Conservation (phyloP, 2,888 invertebrate species). For the Pseudanteris insignis region DNA sequence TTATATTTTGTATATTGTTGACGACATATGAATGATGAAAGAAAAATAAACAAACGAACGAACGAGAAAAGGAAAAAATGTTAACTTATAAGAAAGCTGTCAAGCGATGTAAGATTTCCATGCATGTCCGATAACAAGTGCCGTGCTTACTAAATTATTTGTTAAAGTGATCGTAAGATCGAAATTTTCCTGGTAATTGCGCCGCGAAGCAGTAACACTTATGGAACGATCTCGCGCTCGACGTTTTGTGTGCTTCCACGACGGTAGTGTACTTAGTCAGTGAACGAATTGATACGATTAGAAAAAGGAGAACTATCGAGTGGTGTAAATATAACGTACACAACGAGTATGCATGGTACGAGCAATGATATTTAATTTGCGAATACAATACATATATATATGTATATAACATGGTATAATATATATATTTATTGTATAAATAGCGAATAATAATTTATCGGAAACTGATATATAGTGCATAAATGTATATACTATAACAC, state of each 20-base stretch:
- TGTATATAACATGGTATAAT: conserved; percentile 12
- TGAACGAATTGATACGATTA: no score
- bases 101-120: no score
- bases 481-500: conserved; percentile 25
- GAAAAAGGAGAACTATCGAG: conserved; percentile 24
- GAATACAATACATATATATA: conserved; percentile 30
- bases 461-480: conserved; percentile 21
- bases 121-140: not conserved
- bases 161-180: no score
- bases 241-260: conserved; percentile 44
- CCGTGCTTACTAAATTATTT: no score
- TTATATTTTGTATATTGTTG: no score
- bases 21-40: no score
- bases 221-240: conserved; percentile 51
- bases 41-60: no score
- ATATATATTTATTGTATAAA: conserved; percentile 39
- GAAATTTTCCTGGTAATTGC: no score
- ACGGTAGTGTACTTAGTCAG: conserved; percentile 35
- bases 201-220: conserved; percentile 9
- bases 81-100: no score
- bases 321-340: conserved; percentile 32
- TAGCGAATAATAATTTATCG: conserved; percentile 16
- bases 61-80: no score
- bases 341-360: conserved; percentile 13
- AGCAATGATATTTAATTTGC: conserved; percentile 9